Conservation (phyloP, 2,797 vertebrate species). For the Poecilia velifera region DNA sequence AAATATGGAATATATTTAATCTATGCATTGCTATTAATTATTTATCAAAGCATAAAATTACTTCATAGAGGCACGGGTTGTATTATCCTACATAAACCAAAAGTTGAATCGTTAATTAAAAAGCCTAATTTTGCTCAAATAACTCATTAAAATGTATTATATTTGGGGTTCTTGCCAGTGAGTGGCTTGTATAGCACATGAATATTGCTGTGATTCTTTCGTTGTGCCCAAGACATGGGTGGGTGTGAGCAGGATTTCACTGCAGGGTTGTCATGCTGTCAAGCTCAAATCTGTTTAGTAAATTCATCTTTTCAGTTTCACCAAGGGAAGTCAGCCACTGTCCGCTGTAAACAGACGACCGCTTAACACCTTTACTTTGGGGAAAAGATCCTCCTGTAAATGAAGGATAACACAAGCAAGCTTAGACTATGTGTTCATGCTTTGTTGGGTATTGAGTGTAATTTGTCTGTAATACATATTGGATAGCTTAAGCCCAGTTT, state of each 20-base stretch:
- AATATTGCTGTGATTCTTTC: background rate
- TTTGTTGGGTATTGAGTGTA: background rate
- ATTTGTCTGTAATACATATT: background rate
- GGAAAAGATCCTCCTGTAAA: background rate
- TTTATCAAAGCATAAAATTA: background rate
- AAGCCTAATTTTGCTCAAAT: background rate
- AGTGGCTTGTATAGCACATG: background rate
- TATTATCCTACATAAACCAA: background rate
- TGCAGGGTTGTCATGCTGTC: slow-evolving; percentile 15
- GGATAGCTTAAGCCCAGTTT: background rate
- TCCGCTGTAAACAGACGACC: background rate
- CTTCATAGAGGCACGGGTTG: background rate
- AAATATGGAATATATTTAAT: background rate
- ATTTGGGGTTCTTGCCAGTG: background rate
- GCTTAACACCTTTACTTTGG: background rate
- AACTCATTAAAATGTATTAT: background rate
- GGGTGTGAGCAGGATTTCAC: background rate
- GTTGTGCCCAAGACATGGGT: background rate
- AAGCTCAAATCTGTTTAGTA: slow-evolving; percentile 17
- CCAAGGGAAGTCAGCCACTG: background rate
- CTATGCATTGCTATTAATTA: background rate
- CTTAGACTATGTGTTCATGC: background rate
- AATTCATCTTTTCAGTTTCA: background rate
- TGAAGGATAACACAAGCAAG: background rate
- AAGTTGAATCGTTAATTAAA: background rate